Base-by-base conservation (phyloP, 2,888 invertebrate species). In the Phania funesta region DNA sequence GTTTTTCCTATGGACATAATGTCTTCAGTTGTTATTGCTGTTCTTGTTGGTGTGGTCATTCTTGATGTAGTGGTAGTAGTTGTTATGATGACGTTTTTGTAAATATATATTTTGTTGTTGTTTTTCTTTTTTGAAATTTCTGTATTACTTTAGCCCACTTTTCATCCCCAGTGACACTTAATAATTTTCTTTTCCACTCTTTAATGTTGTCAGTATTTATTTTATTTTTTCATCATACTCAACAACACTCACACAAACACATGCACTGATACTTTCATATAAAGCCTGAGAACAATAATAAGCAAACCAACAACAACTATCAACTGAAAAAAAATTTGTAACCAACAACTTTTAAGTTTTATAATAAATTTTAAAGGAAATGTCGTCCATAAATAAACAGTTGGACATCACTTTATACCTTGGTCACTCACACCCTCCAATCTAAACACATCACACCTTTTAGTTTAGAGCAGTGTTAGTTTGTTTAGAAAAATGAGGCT, bases 101-200 rank as follows among this genome's bases (percentile, higher is more conserved):
- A n/a, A n/a, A n/a, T n/a, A n/a, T n/a, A 71, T 20, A 52, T 50
- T 75, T 52, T 81, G 83, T 52, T 41, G 50, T 44, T 65, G 54
- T 58, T 54, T 46, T 56, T 73, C 4, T 54, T 38, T 35, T 35
- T 26, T 46, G n/a, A n/a, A n/a, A n/a, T n/a, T n/a, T n/a, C n/a
- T n/a, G n/a, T 54, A 65, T 67, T 50, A 68, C 68, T 87, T 85
- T 80, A 88, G 88, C 89, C 90, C 89, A 90, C 90, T 90, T 90
- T 89, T 90, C 90, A 90, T 89, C 88, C 90, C 88, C 84, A 86
- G 88, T 90, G 90, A 90, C 90, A 90, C 88, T 90, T 90, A 89
- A 90, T 90, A 90, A 90, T 90, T 82, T 90, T 90, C 90, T 90
- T 71, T 71, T 88, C 87, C 87, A 70, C 88, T 88, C 88, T 90